Percentiles rank a stretch among this genome's conserved stretches.
Evolutionary conservation across 2,113 vertebrate species (phyloP).

Genomic region (Tragelaphus strepsiceros): DNA sequence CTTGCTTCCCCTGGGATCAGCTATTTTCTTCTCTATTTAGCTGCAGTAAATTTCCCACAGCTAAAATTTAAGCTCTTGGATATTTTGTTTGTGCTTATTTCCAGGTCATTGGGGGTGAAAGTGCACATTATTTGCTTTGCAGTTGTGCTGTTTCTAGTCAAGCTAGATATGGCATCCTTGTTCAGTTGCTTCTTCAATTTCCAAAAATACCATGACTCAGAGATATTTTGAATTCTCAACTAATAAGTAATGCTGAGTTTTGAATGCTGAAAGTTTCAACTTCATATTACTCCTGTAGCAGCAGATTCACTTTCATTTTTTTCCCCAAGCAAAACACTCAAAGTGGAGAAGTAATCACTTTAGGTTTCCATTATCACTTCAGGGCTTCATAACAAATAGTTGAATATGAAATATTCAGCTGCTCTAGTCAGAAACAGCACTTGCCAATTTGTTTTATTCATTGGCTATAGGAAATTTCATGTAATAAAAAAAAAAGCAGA

Average conservation of each 20-base stretch:
- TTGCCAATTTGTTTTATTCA: not conserved
- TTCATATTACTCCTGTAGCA: not conserved
- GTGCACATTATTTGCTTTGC: not conserved
- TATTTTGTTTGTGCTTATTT: conserved; percentile 46
- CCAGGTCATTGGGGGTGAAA: conserved; percentile 14
- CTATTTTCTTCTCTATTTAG: conserved; percentile 55
- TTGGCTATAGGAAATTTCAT: not conserved
- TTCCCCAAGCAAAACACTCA: not conserved
- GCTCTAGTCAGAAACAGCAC: not conserved
- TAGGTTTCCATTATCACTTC: not conserved
- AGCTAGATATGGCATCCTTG: not conserved
- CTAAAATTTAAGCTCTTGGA: conserved; percentile 42
- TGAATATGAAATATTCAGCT: not conserved
- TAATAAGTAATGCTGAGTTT: not conserved
- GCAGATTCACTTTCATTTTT: not conserved
- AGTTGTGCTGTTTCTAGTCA: not conserved
- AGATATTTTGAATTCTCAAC: not conserved
- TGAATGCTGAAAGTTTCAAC: not conserved
- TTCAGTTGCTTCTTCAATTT: not conserved
- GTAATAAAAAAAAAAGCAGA: not conserved
- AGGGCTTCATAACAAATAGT: not conserved
- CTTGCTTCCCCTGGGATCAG: conserved; percentile 18
- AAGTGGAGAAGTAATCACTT: not conserved
- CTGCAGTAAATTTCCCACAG: conserved; percentile 46
- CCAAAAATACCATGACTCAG: not conserved